A percentile compares a stretch with the other conserved stretches of the same genome.
Evolutionary conservation across 2,888 invertebrate genomes (phyloP).

Genomic region (Lottia scabra): DNA sequence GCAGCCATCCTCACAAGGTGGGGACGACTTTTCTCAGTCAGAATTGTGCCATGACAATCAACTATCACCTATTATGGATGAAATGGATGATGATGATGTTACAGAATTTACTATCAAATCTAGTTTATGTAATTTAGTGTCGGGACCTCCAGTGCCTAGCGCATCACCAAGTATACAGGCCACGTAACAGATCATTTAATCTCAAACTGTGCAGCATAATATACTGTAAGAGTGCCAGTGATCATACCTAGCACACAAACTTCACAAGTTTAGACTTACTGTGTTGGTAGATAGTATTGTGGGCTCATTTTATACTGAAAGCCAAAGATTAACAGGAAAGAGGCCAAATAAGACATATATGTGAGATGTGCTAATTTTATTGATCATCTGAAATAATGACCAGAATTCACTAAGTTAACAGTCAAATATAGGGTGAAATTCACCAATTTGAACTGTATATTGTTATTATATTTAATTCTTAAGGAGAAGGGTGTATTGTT

Average conservation of each 20-base stretch:
- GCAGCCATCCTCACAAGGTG: constrained; percentile 25
- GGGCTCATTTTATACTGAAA: neutral
- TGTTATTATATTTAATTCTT: too few species aligned
- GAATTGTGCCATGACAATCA: constrained; percentile 17
- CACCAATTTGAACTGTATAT: too few species aligned
- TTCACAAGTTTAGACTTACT: neutral
- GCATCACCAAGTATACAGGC: neutral
- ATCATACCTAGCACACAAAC: neutral
- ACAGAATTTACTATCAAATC: neutral
- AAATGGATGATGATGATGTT: constrained; percentile 6
- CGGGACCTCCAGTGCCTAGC: constrained; percentile 8
- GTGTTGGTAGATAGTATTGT: neutral
- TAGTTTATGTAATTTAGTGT: neutral
- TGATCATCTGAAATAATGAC: neutral
- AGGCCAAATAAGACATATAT: neutral
- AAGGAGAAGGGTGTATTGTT: constrained; percentile 7
- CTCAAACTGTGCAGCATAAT: constrained; percentile 4
- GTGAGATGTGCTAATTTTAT: constrained; percentile 3
- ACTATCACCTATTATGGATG: constrained; percentile 5
- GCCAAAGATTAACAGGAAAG: neutral
- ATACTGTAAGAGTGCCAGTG: neutral
- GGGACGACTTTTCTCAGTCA: constrained; percentile 15
- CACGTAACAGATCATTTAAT: constrained; percentile 2
- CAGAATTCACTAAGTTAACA: neutral
- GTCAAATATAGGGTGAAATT: neutral